These are phyloP conservation scores for Macropis europaea DNA, from an alignment of 2,888 invertebrate species.

Conservation along the genomic window DNA sequence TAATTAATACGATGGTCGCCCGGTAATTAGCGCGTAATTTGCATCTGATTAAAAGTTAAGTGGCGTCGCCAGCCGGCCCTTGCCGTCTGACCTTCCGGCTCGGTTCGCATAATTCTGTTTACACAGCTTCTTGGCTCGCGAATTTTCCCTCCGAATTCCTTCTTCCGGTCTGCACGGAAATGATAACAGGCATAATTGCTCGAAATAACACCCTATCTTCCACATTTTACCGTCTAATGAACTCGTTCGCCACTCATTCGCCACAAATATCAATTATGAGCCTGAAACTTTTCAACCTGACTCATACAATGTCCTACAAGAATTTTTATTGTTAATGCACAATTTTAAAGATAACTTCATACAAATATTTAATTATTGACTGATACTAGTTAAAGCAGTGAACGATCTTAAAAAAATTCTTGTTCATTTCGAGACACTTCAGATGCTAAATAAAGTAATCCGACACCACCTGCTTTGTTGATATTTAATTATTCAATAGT, in stretches of 20 bases:
- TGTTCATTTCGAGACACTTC: no score
- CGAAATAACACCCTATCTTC: constrained; percentile 2
- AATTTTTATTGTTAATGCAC: no score
- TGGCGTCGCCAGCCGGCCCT: constrained; percentile 31
- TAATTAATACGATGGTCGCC: constrained; percentile 69
- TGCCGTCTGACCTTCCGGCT: constrained; percentile 41
- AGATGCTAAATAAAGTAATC: no score
- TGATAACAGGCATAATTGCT: constrained; percentile 44
- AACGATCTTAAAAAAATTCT: no score
- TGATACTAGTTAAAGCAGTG: no score
- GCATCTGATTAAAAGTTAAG: constrained; percentile 74
- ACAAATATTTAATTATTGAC: no score
- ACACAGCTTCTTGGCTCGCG: constrained; percentile 12
- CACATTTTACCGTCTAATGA: constrained; percentile 18
- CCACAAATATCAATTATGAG: no score
- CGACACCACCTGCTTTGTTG: no score
- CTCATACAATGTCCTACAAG: no score
- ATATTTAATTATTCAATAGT: no score
- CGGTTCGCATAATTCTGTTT: constrained; percentile 41
- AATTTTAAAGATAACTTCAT: no score
- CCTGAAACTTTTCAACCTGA: no score
- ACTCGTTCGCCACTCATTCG: background rate
- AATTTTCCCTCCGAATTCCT: constrained; percentile 5
- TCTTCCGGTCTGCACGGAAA: constrained; percentile 7
- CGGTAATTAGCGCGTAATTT: constrained; percentile 72